Base-by-base conservation (phyloP, 2,888 invertebrate genomes). In the Melinaea marsaeus region DNA sequence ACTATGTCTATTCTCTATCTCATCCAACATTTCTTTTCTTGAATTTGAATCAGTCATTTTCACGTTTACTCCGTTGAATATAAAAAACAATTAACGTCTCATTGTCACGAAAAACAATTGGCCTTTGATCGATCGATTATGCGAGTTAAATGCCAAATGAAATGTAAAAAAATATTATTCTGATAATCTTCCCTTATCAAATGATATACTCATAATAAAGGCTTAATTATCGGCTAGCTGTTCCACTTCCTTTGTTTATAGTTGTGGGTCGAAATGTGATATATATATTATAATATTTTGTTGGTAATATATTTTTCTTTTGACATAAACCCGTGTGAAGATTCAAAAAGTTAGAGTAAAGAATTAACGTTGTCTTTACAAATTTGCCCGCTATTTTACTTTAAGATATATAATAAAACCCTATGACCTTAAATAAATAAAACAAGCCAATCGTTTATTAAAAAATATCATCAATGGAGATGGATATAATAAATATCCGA, bases 81-180 rank as follows among this genome's bases (percentile, higher is more conserved):
- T 22, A 22, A 22, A 22, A 22, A 22, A 22, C 22, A 22, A 54
- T 62, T 65, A 65, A 66, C 58, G 34, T 62, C 54, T 62, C 64
- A 58, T 56, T 63, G 64, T 63, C 34, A 61, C 51, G 42, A 42
- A 42, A 9, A 6, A 35, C 58, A 55, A 47, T 60, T 47, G 9
- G n/a, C 62, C 55, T 65, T 68, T 63, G 63, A 72, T 73, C 75
- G 72, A 72, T 62, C 64, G 72, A 70, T 73, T 72, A 72, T 78
- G 79, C 79, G 79, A 81, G 83, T 81, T 76, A 75, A 79, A 85
- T 84, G 80, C 83, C 82, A 76, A 88, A 84, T 85, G 85, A 82
- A 81, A 80, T 79, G 76, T 74, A 76, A 79, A 79, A 80, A 82
- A 82, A 74, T 77, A 75, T 58, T 57, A 77, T 75, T 75, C 70